Evolutionary conservation across 2,113 vertebrate species (phyloP), one percentile per base, ranked within the genome.

Genomic region (Deroptyus accipitrinus): DNA sequence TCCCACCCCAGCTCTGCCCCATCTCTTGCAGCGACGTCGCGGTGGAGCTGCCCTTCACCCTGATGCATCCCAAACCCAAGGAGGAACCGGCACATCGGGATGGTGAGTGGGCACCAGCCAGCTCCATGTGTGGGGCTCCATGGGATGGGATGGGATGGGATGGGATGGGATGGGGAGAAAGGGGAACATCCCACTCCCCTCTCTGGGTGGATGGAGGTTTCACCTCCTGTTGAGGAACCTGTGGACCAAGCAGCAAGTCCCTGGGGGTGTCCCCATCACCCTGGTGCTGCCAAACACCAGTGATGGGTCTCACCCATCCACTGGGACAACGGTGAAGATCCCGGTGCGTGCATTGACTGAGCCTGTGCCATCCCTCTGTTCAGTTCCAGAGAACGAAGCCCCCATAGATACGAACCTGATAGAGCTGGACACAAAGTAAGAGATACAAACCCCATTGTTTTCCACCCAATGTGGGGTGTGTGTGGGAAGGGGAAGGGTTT

Each of bases 381-480:
- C 97, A 99, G 99, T 98, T 98, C 98, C 99, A 97, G 99, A 99
- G 94, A 98, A 97, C 9, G 99, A 99, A 94, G 97, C 98, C 0
- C 99, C 98, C 4, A 98, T 99, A 94, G 99, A 99, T 96, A 99
- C 99, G 76, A 99, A 99, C 96, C 98, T 99, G 92, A 99, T 99
- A 93, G 98, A 99, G 96, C 99, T 99, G 80, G 99, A 99, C 97
- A 99, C 99, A 89, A 98, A 99, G 99, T 99, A 98, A 99, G 98
- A 94, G 12, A 10, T 33, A 24, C 57, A 59, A 59, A 59, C 2
- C 57, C 57, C 57, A 35, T 35, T 14, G 33, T 59, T 59, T 59
- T 35, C 57, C 57, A 59, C 33, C 33, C 57, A 15, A 35, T 59
- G 57, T 59, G n/a, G 18, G 41, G 49, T 30, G 6, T 5, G 0